phyloP scores from a whole-genome alignment of 2,888 invertebrate species.

The Pristionchus exspectatus region DNA sequence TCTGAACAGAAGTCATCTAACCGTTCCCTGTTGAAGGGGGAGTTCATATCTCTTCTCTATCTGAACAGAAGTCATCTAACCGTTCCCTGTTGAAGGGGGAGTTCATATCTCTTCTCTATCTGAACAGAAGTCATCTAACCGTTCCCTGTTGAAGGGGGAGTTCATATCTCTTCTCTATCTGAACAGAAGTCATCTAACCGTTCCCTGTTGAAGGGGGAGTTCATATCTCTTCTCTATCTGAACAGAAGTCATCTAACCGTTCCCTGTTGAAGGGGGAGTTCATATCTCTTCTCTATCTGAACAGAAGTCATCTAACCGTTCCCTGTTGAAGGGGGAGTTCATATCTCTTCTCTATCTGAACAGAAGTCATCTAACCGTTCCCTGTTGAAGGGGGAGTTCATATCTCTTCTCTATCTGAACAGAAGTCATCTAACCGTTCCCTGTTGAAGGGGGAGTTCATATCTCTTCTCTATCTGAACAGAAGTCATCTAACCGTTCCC shows the following conservation, averaged over 20 bases:
- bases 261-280: too few species aligned
- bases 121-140: neutral
- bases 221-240: constrained; percentile 28
- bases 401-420: constrained; percentile 22
- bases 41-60: constrained; percentile 33
- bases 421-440: neutral
- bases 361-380: neutral
- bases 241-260: neutral
- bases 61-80: neutral
- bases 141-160: too few species aligned
- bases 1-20: neutral
- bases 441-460: too few species aligned
- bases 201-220: too few species aligned
- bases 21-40: too few species aligned
- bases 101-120: constrained; percentile 35
- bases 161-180: constrained; percentile 36
- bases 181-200: neutral
- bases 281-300: constrained; percentile 30
- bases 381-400: too few species aligned
- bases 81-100: too few species aligned
- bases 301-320: neutral
- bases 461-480: constrained; percentile 20
- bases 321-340: too few species aligned
- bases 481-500: neutral
- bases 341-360: constrained; percentile 27